These are phyloP conservation scores for Ptiloglossa arizonensis DNA, from an alignment of 1,140 invertebrate genomes.

Conservation along the genomic window DNA sequence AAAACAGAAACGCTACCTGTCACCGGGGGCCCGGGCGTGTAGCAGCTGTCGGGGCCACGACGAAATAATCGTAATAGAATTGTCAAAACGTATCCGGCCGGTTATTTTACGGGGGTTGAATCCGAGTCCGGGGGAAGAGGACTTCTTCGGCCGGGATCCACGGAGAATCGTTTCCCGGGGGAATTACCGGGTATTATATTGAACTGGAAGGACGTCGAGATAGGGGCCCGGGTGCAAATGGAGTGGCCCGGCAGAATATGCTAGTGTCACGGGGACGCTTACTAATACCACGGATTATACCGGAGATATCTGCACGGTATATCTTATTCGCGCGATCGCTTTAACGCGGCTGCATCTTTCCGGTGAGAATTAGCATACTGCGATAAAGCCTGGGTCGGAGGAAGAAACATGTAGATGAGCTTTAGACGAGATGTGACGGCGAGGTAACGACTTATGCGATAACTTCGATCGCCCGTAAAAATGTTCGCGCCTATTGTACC, in stretches of 20 bases:
- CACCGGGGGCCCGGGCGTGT: conserved; percentile 39
- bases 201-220: conserved; percentile 72
- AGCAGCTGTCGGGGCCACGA: conserved; percentile 75
- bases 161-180: conserved; percentile 78
- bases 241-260: conserved; percentile 66
- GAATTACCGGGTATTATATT: conserved; percentile 78
- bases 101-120: conserved; percentile 79
- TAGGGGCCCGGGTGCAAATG: conserved; percentile 68
- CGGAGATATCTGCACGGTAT: conserved; percentile 63
- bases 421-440: conserved; percentile 11
- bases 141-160: conserved; percentile 75
- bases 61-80: conserved; percentile 81
- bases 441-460: conserved; percentile 12
- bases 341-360: conserved; percentile 59
- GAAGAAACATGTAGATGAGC: conserved; percentile 46
- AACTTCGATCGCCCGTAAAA: neutral
- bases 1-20: conserved; percentile 38
- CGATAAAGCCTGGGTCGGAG: conserved; percentile 52
- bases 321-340: conserved; percentile 68
- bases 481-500: neutral
- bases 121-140: conserved; percentile 65
- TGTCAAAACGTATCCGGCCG: conserved; percentile 80
- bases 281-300: conserved; percentile 69
- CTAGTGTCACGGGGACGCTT: conserved; percentile 67
- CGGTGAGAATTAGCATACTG: conserved; percentile 56